Base-by-base conservation (phyloP, 2,888 invertebrate species). In the Hydrotaea diabolus region DNA sequence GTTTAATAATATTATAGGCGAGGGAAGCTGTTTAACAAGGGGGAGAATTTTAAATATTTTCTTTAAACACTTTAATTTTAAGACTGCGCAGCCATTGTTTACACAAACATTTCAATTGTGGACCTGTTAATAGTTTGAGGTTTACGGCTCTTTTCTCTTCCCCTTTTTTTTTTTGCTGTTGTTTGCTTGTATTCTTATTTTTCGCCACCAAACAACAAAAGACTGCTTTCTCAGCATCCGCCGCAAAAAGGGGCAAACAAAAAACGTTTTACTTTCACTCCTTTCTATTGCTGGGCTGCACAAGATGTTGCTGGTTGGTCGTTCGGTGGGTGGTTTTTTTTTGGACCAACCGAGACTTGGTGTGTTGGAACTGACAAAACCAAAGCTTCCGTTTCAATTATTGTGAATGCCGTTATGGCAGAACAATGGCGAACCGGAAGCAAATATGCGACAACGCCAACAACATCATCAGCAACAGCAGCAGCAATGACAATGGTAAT, bases 371-470 rank as follows among this genome's bases (percentile, higher is more conserved):
- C 87, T 87, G 88, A 88, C 89, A 88, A 89, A 88, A 88, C 85
- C 86, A 83, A 80, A 83, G 89, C 89, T 90, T 91, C 91, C 90
- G 90, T 90, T 91, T 91, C 91, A 90, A 90, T 90, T 91, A 91
- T 90, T 86, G 88, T 86, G 86, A 86, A 87, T 88, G 85, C 86
- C 77, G 83, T 78, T 83, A 77, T 89, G 89, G 86, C 87, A 83
- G 86, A 85, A 87, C 85, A 86, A 87, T 85, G 80, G 82, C 79
- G 64, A 85, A 85, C 84, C 86, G 87, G 87, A 87, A 88, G 76
- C 88, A 86, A 86, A 87, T 86, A 85, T 87, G 86, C 86, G 87
- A 86, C 73, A 64, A 73, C 75, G 76, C 72, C 77, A 84, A 77
- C 76, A 84, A 77, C 80, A 78, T 64, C 19, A 55, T 39, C 39